Percentiles rank a stretch among this genome's conserved stretches.
phyloP scores from a whole-genome alignment of 2,113 vertebrate species.

The Osmerus mordax region DNA sequence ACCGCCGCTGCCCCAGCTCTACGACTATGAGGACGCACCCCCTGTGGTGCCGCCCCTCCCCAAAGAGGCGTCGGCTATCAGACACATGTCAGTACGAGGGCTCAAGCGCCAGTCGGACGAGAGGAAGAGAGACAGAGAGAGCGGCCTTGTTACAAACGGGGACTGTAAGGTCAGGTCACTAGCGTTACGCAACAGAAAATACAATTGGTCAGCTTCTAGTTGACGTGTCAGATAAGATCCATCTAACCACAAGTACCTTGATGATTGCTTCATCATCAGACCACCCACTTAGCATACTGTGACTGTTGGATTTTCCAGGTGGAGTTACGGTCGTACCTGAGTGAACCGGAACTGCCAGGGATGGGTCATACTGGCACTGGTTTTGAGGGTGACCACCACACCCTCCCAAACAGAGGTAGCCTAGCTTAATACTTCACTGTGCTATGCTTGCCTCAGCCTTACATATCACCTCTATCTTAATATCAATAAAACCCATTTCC shows the following conservation, averaged over 20 bases:
- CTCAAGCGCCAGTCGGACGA: conserved; percentile 95
- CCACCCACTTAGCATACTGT: background rate
- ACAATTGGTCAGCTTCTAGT: background rate
- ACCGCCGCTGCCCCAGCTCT: conserved; percentile 88
- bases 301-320: conserved; percentile 59
- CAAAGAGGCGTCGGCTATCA: conserved; percentile 85
- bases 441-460: too few relatives aligned
- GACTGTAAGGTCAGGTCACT: conserved; percentile 78
- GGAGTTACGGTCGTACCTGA: conserved; percentile 86
- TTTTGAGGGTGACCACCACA: conserved; percentile 79
- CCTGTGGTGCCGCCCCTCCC: conserved; percentile 91
- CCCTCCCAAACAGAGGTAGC: conserved; percentile 81
- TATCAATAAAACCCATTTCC: too few relatives aligned
- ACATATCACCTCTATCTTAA: too few relatives aligned
- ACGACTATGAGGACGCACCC: conserved; percentile 87
- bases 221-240: background rate
- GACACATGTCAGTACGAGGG: conserved; percentile 91
- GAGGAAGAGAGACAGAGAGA: conserved; percentile 88
- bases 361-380: conserved; percentile 60
- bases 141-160: conserved; percentile 82
- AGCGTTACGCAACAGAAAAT: background rate
- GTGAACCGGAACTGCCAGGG: conserved; percentile 85
- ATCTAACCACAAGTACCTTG: background rate
- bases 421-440: conserved; percentile 4
- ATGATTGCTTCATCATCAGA: too few relatives aligned